These are phyloP conservation scores for Coleophora flavipennella DNA, from an alignment of 2,888 invertebrate genomes.

Conservation along the genomic window DNA sequence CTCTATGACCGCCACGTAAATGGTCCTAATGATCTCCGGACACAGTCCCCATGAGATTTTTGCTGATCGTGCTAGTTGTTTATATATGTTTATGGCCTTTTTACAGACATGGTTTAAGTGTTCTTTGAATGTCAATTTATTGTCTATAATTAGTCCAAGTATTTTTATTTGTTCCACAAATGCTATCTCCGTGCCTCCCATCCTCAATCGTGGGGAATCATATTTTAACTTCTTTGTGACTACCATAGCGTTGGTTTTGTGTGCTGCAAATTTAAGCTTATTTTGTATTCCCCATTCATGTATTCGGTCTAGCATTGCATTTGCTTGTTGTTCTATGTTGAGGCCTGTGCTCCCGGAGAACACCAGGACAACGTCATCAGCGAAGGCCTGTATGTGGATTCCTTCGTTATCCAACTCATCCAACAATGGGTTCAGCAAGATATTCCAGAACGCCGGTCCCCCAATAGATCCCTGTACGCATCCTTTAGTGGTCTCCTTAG, in stretches of 20 bases:
- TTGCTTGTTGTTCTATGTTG: conserved; percentile 5
- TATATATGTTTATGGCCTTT: conserved; percentile 5
- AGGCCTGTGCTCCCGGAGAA: conserved; percentile 5
- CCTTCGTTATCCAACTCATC: neutral
- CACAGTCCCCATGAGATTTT: conserved; percentile 5
- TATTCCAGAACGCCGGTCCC: conserved; percentile 12
- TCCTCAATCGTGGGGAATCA: conserved; percentile 9
- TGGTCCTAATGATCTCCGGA: neutral
- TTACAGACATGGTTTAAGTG: conserved; percentile 5
- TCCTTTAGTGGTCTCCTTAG: conserved; percentile 2
- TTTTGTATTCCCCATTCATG: conserved; percentile 9
- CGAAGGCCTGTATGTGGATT: conserved; percentile 10
- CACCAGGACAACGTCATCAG: conserved; percentile 8
- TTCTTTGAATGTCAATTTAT: conserved; percentile 8
- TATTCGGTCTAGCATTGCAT: conserved; percentile 7
- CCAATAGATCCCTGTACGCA: conserved; percentile 14
- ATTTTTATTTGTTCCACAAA: conserved; percentile 7
- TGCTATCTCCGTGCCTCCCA: conserved; percentile 6
- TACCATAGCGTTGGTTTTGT: conserved; percentile 9
- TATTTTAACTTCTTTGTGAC: conserved; percentile 8
- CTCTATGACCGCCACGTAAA: neutral
- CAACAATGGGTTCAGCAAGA: conserved; percentile 9
- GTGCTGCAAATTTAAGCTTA: conserved; percentile 10
- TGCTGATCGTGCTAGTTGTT: conserved; percentile 5
- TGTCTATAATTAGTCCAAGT: conserved; percentile 9